Evolutionary conservation across 1,140 invertebrate species (phyloP), one percentile per base, ranked within the genome.

Genomic region (Ceratina japonica): DNA sequence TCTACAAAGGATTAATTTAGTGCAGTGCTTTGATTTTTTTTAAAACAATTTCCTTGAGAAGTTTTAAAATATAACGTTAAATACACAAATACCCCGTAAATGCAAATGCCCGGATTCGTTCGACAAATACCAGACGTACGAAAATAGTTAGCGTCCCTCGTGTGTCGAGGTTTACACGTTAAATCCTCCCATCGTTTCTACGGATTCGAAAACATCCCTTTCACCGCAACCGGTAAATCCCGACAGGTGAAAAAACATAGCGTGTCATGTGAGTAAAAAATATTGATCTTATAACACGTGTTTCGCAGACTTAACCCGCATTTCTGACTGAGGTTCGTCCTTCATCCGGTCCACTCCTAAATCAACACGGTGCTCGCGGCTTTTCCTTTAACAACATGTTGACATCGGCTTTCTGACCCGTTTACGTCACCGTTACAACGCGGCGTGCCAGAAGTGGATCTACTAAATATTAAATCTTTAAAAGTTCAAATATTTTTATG

Each of bases 231-330:
- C 16, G 18, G 18, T 5, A 68, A 69, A 0, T 15, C 13, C 7
- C 20, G 64, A 37, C 31, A 44, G 54, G 37, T 22, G 56, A 76
- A 75, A 61, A 73, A 61, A 75, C 65, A n/a, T n/a, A 27, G 69
- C 73, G 27, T 31, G 65, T 65, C 52, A 79, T 59, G 31, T 78
- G 51, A 69, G 82, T 80, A 86, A 86, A 86, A 87, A 88, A 87
- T 88, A 88, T 88, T 87, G 86, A 87, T 87, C 80, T 87, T 86
- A 82, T 81, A 86, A 84, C 83, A 85, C 85, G 73, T 81, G 83
- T 85, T 65, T 86, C 54, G 73, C 37, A 79, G 79, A 85, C 74
- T 86, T 87, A 88, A 65, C 85, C 79, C 74, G 81, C 81, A 87
- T 87, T 84, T 56, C 66, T 16, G 13, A 10, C 77, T 56, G 54